A percentile compares a stretch with the other conserved stretches of the same genome.
Evolutionary conservation across 2,888 invertebrate species (phyloP).

Genomic region (Gibbula magus): DNA sequence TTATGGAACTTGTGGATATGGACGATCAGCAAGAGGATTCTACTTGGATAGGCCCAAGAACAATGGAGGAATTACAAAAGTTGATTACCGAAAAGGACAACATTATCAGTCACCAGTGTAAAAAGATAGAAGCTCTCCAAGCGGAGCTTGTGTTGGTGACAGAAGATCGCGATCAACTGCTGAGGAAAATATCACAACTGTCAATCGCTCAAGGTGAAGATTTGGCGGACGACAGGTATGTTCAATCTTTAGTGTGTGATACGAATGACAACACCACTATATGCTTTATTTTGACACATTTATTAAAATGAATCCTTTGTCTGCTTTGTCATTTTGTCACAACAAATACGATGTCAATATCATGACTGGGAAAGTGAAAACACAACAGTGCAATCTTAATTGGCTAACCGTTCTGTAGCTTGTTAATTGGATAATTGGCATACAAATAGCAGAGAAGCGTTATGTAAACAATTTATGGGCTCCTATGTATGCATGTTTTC

Average conservation of each 20-base stretch:
- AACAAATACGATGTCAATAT: too few species aligned
- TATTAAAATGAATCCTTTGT: too few species aligned
- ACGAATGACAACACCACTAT: not conserved
- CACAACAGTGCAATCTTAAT: too few species aligned
- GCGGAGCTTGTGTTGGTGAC: conserved; percentile 11
- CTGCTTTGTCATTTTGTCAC: too few species aligned
- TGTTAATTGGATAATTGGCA: too few species aligned
- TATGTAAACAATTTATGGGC: too few species aligned
- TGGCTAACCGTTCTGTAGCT: too few species aligned
- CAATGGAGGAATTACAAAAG: conserved; percentile 26
- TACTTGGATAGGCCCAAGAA: not conserved
- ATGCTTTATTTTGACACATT: too few species aligned
- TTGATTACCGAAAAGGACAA: conserved; percentile 39
- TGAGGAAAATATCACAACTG: not conserved
- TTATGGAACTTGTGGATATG: not conserved
- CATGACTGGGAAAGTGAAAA: too few species aligned
- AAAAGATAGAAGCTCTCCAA: conserved; percentile 34
- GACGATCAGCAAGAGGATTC: not conserved
- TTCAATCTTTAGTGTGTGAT: not conserved
- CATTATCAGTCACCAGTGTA: conserved; percentile 34
- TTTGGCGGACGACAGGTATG: not conserved
- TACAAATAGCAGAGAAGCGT: too few species aligned
- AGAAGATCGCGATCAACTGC: not conserved
- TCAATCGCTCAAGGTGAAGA: not conserved
- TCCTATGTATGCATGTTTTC: too few species aligned